Evolutionary conservation across 2,888 invertebrate species (phyloP).

Genomic region (Spilarctia lutea): DNA sequence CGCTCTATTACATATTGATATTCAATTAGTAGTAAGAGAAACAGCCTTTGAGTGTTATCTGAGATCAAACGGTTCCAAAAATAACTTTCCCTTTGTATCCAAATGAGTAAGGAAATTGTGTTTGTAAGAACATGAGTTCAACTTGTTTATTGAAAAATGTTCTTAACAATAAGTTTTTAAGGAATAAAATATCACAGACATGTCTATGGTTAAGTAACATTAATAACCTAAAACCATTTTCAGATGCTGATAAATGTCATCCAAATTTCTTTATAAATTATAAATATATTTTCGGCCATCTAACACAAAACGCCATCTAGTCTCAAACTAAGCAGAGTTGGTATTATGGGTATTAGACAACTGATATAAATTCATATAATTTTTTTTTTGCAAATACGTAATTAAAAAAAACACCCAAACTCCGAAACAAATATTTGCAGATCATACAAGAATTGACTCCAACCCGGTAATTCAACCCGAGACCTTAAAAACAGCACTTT

Average conservation of each 20-base stretch:
- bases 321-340: too few relatives aligned
- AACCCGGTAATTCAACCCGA: too few relatives aligned
- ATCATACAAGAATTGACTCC: too few relatives aligned
- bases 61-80: not conserved
- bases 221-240: not conserved
- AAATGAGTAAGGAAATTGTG: not conserved
- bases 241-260: not conserved
- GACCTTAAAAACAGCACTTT: too few relatives aligned
- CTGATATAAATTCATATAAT: too few relatives aligned
- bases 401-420: too few relatives aligned
- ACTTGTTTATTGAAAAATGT: not conserved
- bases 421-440: too few relatives aligned
- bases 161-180: not conserved
- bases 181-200: not conserved
- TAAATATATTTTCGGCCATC: too few relatives aligned
- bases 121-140: not conserved
- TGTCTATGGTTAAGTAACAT: not conserved
- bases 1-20: constrained; percentile 51
- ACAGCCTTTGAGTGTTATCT: not conserved
- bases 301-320: too few relatives aligned
- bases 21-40: constrained; percentile 41
- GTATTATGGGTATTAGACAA: too few relatives aligned
- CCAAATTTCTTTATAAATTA: not conserved
- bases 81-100: not conserved
- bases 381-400: too few relatives aligned